phyloP scores from a whole-genome alignment of 1,140 invertebrate species.

The Drosophila saltans region DNA sequence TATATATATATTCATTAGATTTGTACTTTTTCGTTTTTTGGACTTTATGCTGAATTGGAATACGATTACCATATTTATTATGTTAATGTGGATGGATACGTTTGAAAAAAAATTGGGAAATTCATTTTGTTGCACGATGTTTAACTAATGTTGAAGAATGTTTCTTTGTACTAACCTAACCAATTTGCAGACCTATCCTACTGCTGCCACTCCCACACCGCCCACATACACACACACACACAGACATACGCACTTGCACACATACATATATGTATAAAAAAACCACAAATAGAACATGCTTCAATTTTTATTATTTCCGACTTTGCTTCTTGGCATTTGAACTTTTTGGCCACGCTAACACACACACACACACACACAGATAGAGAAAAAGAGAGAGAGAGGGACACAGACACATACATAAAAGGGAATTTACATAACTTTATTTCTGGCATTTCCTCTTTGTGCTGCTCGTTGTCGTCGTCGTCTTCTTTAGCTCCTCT shows the following conservation, averaged over 20 bases:
- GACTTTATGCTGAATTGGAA: too few species aligned
- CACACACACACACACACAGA: slow-evolving; percentile 19
- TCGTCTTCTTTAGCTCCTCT: slow-evolving; percentile 13
- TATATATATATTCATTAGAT: too few species aligned
- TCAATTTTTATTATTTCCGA: slow-evolving; percentile 75
- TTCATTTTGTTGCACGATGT: neutral
- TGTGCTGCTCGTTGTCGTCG: slow-evolving; percentile 20
- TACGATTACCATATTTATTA: too few species aligned
- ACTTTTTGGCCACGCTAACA: slow-evolving; percentile 45
- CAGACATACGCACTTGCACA: neutral
- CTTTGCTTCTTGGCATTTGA: slow-evolving; percentile 50
- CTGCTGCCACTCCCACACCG: neutral
- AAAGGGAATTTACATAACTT: slow-evolving; percentile 76
- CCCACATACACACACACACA: neutral
- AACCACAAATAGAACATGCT: slow-evolving; percentile 44
- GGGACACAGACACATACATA: slow-evolving; percentile 31
- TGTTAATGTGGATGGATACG: neutral
- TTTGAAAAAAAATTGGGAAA: neutral
- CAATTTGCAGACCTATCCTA: slow-evolving; percentile 21
- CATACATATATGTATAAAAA: slow-evolving; percentile 5
- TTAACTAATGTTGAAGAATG: neutral
- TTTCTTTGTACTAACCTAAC: slow-evolving; percentile 7
- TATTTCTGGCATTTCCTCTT: slow-evolving; percentile 75
- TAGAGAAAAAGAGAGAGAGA: neutral
- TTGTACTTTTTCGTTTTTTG: too few species aligned